phyloP scores from a whole-genome alignment of 2,888 invertebrate species.

The Orthonevra nobilis region DNA sequence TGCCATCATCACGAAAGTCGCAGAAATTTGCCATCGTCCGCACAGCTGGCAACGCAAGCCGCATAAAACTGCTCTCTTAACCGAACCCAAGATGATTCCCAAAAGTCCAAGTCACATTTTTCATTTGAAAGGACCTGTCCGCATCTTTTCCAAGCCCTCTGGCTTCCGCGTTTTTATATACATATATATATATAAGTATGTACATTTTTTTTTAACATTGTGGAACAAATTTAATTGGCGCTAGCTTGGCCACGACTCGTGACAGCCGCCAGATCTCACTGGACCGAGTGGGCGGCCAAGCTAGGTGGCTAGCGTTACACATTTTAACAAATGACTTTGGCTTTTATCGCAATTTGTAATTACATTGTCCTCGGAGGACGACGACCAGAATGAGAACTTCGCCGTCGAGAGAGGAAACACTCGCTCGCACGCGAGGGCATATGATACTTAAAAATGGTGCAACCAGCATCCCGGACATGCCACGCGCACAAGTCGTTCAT shows the following conservation, averaged over 20 bases:
- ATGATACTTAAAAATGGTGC: slow-evolving; percentile 56
- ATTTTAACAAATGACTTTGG: slow-evolving; percentile 70
- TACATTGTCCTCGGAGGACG: slow-evolving; percentile 66
- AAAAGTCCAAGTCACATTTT: slow-evolving; percentile 62
- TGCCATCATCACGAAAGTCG: slow-evolving; percentile 22
- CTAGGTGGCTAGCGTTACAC: slow-evolving; percentile 51
- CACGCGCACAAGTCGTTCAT: slow-evolving; percentile 33
- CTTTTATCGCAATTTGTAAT: slow-evolving; percentile 70
- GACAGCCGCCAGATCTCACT: slow-evolving; percentile 50
- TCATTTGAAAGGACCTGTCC: slow-evolving; percentile 53
- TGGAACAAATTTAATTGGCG: slow-evolving; percentile 67
- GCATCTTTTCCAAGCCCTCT: slow-evolving; percentile 58
- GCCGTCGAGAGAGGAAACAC: slow-evolving; percentile 26
- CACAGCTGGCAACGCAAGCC: slow-evolving; percentile 12
- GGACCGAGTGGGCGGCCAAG: neutral
- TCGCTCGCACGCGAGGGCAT: slow-evolving; percentile 55
- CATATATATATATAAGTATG: too few species aligned
- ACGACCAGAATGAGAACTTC: neutral
- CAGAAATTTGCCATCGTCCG: slow-evolving; percentile 18
- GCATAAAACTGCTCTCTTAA: too few species aligned
- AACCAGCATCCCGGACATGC: slow-evolving; percentile 40
- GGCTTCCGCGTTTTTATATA: too few species aligned
- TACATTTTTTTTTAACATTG: slow-evolving; percentile 40
- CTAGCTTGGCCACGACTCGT: slow-evolving; percentile 66
- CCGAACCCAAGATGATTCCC: slow-evolving; percentile 60